Evolutionary conservation across 2,113 vertebrate species (phyloP).

Genomic region (Chamaetylas fuelleborni): DNA sequence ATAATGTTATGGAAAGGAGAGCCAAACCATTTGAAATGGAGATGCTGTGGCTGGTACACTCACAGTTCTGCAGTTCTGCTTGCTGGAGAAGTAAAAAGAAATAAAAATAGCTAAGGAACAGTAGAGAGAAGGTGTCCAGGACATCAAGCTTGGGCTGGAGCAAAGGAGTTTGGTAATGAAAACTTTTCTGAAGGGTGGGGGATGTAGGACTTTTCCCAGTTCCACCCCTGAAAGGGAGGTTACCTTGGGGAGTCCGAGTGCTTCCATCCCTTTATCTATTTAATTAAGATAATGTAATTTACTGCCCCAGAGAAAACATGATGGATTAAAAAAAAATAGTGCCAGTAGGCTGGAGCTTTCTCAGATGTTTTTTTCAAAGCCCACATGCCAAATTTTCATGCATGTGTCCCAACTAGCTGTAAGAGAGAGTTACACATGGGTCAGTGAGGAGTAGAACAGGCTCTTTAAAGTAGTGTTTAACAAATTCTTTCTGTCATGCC

Average conservation of each 20-base stretch:
- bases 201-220: background rate
- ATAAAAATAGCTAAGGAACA: background rate
- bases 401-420: background rate
- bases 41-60: background rate
- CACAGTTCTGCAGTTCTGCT: background rate
- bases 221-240: background rate
- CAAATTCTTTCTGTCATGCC: background rate
- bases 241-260: background rate
- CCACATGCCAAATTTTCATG: slow-evolving; percentile 18
- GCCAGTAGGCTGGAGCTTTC: background rate
- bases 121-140: background rate
- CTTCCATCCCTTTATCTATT: background rate
- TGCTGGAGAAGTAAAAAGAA: background rate
- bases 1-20: background rate
- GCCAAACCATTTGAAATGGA: slow-evolving; percentile 23
- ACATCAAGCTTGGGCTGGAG: background rate
- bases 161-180: background rate
- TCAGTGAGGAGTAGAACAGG: background rate
- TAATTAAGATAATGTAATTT: background rate
- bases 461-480: background rate
- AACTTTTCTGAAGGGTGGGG: background rate
- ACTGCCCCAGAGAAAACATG: background rate
- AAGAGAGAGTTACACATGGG: background rate
- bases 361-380: slow-evolving; percentile 31
- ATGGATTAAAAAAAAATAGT: background rate